These are phyloP conservation scores for Lithobius niger DNA, from an alignment of 1,140 invertebrate species.

Conservation along the genomic window DNA sequence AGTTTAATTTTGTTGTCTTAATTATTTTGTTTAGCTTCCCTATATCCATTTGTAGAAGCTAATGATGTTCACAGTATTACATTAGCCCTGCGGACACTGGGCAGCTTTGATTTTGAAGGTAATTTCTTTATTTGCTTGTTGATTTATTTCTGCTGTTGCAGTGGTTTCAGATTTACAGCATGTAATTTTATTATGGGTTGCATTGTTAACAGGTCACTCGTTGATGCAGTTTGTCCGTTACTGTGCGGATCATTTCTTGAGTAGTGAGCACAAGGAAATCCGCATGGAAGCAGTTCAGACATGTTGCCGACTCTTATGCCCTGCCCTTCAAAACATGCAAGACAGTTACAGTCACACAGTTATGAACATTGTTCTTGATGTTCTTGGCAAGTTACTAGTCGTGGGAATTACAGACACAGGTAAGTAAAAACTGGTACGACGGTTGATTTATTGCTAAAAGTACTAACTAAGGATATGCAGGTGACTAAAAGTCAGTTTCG, in stretches of 20 bases:
- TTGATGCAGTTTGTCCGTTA: constrained; percentile 81
- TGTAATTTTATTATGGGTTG: constrained; percentile 1
- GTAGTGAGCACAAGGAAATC: constrained; percentile 79
- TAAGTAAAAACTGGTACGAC: constrained; percentile 18
- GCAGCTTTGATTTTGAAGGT: constrained; percentile 90
- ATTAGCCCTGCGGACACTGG: constrained; percentile 81
- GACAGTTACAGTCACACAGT: constrained; percentile 54
- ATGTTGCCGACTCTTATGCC: constrained; percentile 70
- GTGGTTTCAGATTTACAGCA: background rate
- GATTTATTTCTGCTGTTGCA: background rate
- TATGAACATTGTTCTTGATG: constrained; percentile 72
- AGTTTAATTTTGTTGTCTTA: too few relatives aligned
- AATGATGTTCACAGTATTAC: constrained; percentile 72
- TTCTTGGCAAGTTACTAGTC: constrained; percentile 74
- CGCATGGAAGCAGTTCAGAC: constrained; percentile 88
- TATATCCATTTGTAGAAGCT: constrained; percentile 21
- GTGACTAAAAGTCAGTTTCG: too few relatives aligned
- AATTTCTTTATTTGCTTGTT: constrained; percentile 17
- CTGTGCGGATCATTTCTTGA: constrained; percentile 86
- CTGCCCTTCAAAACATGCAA: constrained; percentile 42
- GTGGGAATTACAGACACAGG: constrained; percentile 89
- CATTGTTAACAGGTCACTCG: constrained; percentile 55
- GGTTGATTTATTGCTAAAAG: too few relatives aligned
- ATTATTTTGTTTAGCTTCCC: constrained; percentile 19
- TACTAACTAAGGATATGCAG: too few relatives aligned